These are phyloP conservation scores for Drosophila neocordata DNA, from an alignment of 1,140 invertebrate genomes.

Conservation along the genomic window DNA sequence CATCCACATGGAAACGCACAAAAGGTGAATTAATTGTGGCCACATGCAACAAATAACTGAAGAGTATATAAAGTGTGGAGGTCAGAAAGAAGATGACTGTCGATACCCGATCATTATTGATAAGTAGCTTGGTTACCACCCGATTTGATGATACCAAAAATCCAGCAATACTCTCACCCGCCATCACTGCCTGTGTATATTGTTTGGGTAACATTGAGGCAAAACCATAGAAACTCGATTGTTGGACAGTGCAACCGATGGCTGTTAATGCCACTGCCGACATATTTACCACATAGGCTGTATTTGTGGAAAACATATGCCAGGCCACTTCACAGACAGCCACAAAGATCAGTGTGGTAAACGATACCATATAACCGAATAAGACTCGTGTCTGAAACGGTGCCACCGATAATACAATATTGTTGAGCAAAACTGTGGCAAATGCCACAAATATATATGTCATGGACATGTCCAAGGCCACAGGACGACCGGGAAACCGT, in stretches of 20 bases:
- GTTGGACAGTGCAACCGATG: constrained; percentile 93
- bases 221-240: constrained; percentile 97
- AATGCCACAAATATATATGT: constrained; percentile 95
- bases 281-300: constrained; percentile 92
- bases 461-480: constrained; percentile 95
- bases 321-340: constrained; percentile 93
- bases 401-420: constrained; percentile 92
- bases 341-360: constrained; percentile 91
- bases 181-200: constrained; percentile 97
- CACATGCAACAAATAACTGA: constrained; percentile 90
- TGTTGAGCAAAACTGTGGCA: constrained; percentile 93
- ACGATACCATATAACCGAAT: constrained; percentile 93
- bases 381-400: constrained; percentile 92
- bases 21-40: constrained; percentile 90
- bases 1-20: constrained; percentile 92
- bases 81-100: constrained; percentile 93
- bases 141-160: constrained; percentile 92
- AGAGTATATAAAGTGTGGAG: constrained; percentile 88
- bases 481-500: constrained; percentile 91
- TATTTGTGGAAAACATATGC: constrained; percentile 88
- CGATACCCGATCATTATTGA: constrained; percentile 89
- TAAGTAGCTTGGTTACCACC: constrained; percentile 91
- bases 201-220: constrained; percentile 93
- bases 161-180: constrained; percentile 95
- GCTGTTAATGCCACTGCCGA: constrained; percentile 92